A percentile compares a stretch with the other conserved stretches of the same genome.
Conservation (phyloP, 2,888 invertebrate genomes). For the Branchellion lobata region DNA sequence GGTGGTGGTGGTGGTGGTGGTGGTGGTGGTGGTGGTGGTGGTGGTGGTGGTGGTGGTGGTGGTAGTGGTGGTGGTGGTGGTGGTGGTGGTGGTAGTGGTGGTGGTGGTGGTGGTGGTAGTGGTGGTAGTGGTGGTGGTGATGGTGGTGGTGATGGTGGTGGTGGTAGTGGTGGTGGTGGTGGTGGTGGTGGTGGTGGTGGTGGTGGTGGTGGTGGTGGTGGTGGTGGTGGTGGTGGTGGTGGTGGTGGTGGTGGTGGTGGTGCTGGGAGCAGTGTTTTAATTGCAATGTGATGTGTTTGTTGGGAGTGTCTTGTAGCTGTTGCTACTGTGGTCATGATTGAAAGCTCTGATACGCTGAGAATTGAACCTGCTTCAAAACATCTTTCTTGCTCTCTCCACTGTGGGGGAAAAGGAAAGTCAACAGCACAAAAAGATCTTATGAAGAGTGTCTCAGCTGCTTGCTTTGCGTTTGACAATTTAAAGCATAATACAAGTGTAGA, state of each 20-base stretch:
- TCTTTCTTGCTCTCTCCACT: slow-evolving; percentile 58
- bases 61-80: neutral
- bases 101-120: neutral
- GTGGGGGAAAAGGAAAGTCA: slow-evolving; percentile 52
- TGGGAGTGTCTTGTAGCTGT: neutral
- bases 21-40: no score
- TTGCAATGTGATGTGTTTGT: neutral
- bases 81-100: neutral
- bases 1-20: no score
- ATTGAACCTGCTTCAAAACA: slow-evolving; percentile 56
- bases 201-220: neutral
- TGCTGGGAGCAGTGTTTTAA: neutral
- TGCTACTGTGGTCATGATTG: no score
- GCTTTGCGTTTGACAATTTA: no score
- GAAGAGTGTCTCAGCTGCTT: no score
- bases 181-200: no score
- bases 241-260: neutral
- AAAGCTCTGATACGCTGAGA: no score
- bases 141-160: neutral
- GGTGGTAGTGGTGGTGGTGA: slow-evolving; percentile 27
- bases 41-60: neutral
- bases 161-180: no score
- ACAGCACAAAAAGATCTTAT: no score
- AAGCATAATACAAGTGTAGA: no score
- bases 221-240: no score